Evolutionary conservation across 2,888 invertebrate species (phyloP), one percentile per base, ranked within the genome.

Genomic region (Yponomeuta sedellus): DNA sequence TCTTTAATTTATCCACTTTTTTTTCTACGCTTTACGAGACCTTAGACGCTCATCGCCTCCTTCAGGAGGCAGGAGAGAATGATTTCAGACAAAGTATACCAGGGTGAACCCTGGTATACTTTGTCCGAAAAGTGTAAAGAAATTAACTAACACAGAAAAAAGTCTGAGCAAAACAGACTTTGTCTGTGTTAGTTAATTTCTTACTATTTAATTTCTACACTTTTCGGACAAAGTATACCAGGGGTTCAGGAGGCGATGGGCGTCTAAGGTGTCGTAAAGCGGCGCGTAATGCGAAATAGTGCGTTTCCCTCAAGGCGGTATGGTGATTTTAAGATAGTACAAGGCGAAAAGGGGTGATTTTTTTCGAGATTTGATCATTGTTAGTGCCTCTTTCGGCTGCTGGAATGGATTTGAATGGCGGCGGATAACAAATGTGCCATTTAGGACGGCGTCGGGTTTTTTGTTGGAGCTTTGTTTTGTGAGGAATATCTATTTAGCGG

Each of bases 251-350:
- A 52, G 44, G 44, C 44, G 25, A 77, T 74, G 72, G 71, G 71
- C 79, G 75, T 77, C 86, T 67, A 73, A 83, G 84, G 87, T 83
- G 82, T 76, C 80, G 79, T 86, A 85, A 85, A 84, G 78, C 74
- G 71, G 73, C 70, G 69, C 75, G 74, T 77, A 74, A 78, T 74
- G 73, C 73, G 77, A 74, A 76, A 78, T 83, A 79, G 80, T 79
- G 78, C 73, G 77, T 78, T 77, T 57, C 75, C 77, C 74, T 74
- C 72, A 70, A 73, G 68, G 75, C 74, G 12, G 44, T 78, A 82
- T 83, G 83, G 77, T 79, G 79, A 81, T 83, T 74, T 72, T 71
- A 57, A 25, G 64, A 57, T 57, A 64, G 64, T 39, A 39, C 28
- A 28, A 10, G n/a, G 57, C 16, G 2, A n/a, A 61, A 57, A 57